Evolutionary conservation across 2,888 invertebrate genomes (phyloP).

Genomic region (Rotaria sp.): DNA sequence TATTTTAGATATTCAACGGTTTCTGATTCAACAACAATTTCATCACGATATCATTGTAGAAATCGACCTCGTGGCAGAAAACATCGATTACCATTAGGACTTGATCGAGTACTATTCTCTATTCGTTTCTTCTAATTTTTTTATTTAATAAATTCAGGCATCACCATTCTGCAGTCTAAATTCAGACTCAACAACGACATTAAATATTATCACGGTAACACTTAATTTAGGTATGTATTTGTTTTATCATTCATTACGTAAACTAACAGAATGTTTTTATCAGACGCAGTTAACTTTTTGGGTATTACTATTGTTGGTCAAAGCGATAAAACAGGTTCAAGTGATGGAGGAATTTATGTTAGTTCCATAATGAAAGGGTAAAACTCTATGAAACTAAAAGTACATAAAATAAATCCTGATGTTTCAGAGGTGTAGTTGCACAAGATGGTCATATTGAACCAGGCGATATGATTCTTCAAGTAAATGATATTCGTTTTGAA

Average conservation of each 20-base stretch:
- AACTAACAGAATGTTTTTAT: neutral
- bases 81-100: conserved; percentile 31
- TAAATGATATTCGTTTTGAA: conserved; percentile 97
- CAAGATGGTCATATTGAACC: conserved; percentile 96
- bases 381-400: too few relatives aligned
- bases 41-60: conserved; percentile 34
- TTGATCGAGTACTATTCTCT: conserved; percentile 11
- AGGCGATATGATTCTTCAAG: conserved; percentile 99
- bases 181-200: conserved; percentile 37
- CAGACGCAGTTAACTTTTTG: conserved; percentile 61
- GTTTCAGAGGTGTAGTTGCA: conserved; percentile 96
- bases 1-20: neutral
- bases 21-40: conserved; percentile 8
- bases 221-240: conserved; percentile 31
- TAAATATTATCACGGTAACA: conserved; percentile 40
- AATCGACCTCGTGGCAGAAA: conserved; percentile 37
- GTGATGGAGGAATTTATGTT: conserved; percentile 73
- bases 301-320: conserved; percentile 97
- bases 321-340: conserved; percentile 73
- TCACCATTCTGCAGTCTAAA: conserved; percentile 35
- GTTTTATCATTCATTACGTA: neutral
- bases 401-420: too few relatives aligned
- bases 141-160: neutral
- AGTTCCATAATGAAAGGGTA: conserved; percentile 97
- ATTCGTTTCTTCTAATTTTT: neutral